These are phyloP conservation scores for Tetrax tetrax DNA, from an alignment of 2,113 vertebrate species.

Conservation along the genomic window DNA sequence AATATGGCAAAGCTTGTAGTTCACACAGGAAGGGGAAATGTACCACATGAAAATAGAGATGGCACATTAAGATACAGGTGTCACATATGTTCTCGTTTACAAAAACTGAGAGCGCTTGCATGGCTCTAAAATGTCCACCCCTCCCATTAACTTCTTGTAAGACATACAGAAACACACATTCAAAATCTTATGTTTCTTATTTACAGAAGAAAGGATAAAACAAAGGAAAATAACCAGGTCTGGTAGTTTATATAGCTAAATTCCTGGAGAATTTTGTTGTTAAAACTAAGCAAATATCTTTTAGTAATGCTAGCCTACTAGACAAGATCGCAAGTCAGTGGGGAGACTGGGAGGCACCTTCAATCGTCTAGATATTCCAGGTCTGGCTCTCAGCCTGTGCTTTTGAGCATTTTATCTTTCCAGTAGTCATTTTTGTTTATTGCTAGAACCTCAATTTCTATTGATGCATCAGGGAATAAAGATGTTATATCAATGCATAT, in stretches of 20 bases:
- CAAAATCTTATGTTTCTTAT: background rate
- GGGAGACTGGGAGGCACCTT: background rate
- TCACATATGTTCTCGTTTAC: background rate
- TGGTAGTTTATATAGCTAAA: background rate
- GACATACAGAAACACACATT: background rate
- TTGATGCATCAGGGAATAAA: background rate
- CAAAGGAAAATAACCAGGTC: background rate
- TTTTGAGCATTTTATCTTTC: background rate
- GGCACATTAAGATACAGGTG: fast-evolving
- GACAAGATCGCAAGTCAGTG: background rate
- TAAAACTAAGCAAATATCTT: background rate
- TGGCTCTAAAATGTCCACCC: background rate
- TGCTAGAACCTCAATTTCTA: background rate
- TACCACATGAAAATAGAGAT: background rate
- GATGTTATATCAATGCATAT: background rate
- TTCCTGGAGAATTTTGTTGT: background rate
- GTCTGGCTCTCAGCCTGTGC: background rate
- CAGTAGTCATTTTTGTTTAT: background rate
- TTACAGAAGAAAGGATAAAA: background rate
- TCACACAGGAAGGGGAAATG: background rate
- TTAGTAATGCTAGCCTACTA: background rate
- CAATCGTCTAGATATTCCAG: background rate
- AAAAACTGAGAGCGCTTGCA: background rate
- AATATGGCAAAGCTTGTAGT: background rate
- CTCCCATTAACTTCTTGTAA: background rate